Base-by-base conservation (phyloP, 2,888 invertebrate genomes). In the Drosophila melanocephala region DNA sequence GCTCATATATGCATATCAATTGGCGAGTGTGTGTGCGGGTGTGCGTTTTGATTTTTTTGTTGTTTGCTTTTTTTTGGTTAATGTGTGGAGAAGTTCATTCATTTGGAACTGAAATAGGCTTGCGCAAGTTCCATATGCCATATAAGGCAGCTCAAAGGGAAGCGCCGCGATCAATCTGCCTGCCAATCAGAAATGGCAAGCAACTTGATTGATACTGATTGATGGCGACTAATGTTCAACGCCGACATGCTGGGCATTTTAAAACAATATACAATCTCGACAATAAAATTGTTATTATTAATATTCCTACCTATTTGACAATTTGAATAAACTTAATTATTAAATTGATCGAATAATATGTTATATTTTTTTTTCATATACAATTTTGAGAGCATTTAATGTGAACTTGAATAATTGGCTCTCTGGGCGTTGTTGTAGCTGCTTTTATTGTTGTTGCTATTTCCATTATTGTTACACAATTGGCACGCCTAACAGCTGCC, bases 401-500 rank as follows among this genome's bases (percentile, higher is more conserved):
- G 39, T 64, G 52, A 73, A 58, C 72, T 63, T 56, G 67, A 70
- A 64, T 47, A 16, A 71, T 67, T 63, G 56, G 44, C 52, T 44
- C 71, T 37, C 63, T 69, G 60, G 84, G 81, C 77, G 68, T 68
- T 66, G 47, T 58, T 60, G 44, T 50, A 61, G 62, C 47, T 72
- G 35, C 26, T 60, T 56, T 61, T 5, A 68, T 58, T 61, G 9
- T 26, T n/a, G 26, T 57, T 75, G 55, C 32, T 58, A 37, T 64
- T 64, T 65, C 44, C 57, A 42, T 37, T 71, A 59, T 70, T 79
- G 77, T 66, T 64, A 56, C 79, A 75, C 63, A 74, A 72, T 65
- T 77, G 66, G 72, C 89, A 86, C 73, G 87, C 74, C 87, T 62
- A 77, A 75, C 71, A 80, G 56, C 85, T 66, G 69, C 90, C 90